Base-by-base conservation (phyloP, 2,113 vertebrate genomes). In the Orientallactaga bullata region DNA sequence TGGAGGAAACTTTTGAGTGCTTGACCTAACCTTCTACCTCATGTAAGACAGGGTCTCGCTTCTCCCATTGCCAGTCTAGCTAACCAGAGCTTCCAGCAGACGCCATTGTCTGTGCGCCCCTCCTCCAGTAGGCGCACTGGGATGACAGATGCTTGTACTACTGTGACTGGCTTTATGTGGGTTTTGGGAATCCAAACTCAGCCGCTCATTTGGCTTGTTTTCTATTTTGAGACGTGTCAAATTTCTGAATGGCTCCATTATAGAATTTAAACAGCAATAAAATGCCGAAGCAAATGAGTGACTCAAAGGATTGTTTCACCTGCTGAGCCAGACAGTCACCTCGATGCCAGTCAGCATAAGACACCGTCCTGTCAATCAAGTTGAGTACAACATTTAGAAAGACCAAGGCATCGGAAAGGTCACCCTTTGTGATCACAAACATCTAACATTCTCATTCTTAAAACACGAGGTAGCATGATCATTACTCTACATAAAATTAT, bases 261-360 rank as follows among this genome's bases (percentile, higher is more conserved):
- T 39, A 88, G 26, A 90, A 39, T 63, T 85, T 42, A 61, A 78
- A 83, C 61, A 37, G 1, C 79, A 89, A 73, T 77, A 90, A 95
- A 88, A 65, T 39, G 12, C 35, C 39, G 69, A 85, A 89, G n/a
- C 2, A 4, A 63, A 73, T 71, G 1, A 77, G 28, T 37, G 10
- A 5, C 21, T 42, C 28, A 39, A 85, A 60, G 5, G 6, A 8
- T 47, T 81, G 8, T 47, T 86, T 90, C 7, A 37, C 18, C 3
- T 60, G 32, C 65, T 80, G 58, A 85, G 24, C 15, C 24, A 39
- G 42, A 1, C 18, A 66, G 24, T 76, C 16, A 72, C 47, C 47
- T 85, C 39, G 37, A 15, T 12, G 17, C 28, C 60, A 61, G 37
- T 94, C 58, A 42, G 15, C n/a, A 37, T 23, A 30, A 39, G 26